Percentiles rank a stretch among this genome's conserved stretches.
phyloP scores from a whole-genome alignment of 53 echinoderm and acorn worm species.

The Echinarachnius parma region DNA sequence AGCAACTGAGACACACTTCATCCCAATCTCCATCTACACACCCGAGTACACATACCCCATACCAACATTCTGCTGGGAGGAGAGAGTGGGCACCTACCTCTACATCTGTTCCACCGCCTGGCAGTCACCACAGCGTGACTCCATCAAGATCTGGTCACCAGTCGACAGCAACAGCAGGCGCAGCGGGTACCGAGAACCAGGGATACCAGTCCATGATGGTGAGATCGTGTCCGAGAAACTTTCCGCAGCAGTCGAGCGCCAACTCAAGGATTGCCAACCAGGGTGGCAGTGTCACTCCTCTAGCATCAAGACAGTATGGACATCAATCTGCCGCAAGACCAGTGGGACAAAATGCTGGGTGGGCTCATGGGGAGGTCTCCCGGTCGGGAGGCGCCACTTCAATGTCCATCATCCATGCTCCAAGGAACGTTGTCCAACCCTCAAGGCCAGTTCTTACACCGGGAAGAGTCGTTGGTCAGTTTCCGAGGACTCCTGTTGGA shows the following conservation, averaged over 20 bases:
- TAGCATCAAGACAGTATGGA: too few species aligned
- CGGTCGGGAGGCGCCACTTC: too few species aligned
- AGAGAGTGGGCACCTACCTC: slow-evolving; percentile 17
- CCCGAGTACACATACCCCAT: background rate
- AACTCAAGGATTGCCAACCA: background rate
- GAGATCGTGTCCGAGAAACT: slow-evolving; percentile 20
- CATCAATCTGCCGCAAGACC: too few species aligned
- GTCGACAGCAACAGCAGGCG: background rate
- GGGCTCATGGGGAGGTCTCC: too few species aligned
- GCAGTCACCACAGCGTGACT: too few species aligned
- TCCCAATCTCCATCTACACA: background rate
- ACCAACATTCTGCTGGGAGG: background rate
- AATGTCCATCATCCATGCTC: too few species aligned
- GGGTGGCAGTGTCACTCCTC: background rate
- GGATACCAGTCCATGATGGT: slow-evolving; percentile 12
- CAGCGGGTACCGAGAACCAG: background rate
- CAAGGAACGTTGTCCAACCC: too few species aligned
- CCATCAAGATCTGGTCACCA: too few species aligned
- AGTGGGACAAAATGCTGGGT: too few species aligned
- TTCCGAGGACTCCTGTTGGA: too few species aligned
- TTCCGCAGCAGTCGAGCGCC: background rate
- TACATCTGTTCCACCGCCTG: slow-evolving; percentile 3
- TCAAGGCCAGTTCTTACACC: too few species aligned
- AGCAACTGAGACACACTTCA: background rate
- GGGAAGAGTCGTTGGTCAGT: too few species aligned